Base-by-base conservation (phyloP, 2,888 invertebrate species). In the Hirudinaria manillensis region DNA sequence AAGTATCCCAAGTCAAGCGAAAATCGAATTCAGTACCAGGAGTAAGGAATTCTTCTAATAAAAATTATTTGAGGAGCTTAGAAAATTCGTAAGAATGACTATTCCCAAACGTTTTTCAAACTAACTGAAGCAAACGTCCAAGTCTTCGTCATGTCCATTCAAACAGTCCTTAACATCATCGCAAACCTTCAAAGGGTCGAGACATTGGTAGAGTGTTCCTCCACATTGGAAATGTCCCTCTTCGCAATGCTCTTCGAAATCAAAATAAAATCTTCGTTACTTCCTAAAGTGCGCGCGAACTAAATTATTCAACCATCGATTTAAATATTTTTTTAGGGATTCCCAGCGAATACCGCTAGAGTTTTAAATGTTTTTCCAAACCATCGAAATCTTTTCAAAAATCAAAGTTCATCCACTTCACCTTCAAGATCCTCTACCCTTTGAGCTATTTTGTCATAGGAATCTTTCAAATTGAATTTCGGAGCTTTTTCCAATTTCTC, bases 341-440 rank as follows among this genome's bases (percentile, higher is more conserved):
- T n/a, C n/a, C n/a, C n/a, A n/a, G n/a, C n/a, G n/a, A n/a, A n/a
- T n/a, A n/a, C n/a, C n/a, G n/a, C n/a, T n/a, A n/a, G n/a, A n/a
- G n/a, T n/a, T n/a, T n/a, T n/a, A n/a, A 45, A 45, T 45, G 45
- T 45, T 61, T 16, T 24, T 61, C 4, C n/a, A 27, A 27, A 27
- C 19, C 1, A 61, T n/a, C n/a, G 61, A 61, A 61, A 16, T 61
- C n/a, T 61, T 27, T 10, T 10, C 10, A 61, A 4, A 7, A 61
- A 61, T 16, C 13, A 61, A 6, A 45, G n/a, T n/a, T 45, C 45
- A 1, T 16, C 45, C 45, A 45, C 16, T 16, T 16, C 16, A 61
- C 61, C 61, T 61, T 61, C 61, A 61, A 61, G 61, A 61, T 4
- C 61, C 61, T 61, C 61, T 24, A 61, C 61, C n/a, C 61, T 61